These are phyloP conservation scores for Cephus runcator DNA, from an alignment of 2,888 invertebrate genomes.

Conservation along the genomic window DNA sequence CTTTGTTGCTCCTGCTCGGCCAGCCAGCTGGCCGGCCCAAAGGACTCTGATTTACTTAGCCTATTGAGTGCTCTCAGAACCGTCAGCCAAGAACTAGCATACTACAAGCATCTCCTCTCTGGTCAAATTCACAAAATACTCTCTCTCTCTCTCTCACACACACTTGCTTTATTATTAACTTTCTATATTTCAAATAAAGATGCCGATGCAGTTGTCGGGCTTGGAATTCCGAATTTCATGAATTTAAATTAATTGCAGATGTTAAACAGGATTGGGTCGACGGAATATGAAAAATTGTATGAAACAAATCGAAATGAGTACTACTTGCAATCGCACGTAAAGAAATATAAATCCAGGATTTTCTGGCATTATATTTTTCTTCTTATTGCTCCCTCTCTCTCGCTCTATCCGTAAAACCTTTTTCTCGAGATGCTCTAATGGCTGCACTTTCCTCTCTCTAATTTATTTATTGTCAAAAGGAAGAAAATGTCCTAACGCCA, in stretches of 20 bases:
- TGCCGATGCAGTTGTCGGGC: too few species aligned
- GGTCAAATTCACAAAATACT: not conserved
- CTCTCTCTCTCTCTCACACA: too few species aligned
- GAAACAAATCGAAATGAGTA: not conserved
- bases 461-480: not conserved
- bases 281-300: slow-evolving; percentile 12
- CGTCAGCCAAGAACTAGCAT: slow-evolving; percentile 43
- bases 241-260: not conserved
- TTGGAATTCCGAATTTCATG: too few species aligned
- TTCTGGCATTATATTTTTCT: not conserved
- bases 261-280: not conserved
- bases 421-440: not conserved
- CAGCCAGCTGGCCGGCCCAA: slow-evolving; percentile 42
- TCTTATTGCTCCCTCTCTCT: not conserved
- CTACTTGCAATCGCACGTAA: not conserved
- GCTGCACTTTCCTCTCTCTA: not conserved
- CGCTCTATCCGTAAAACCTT: not conserved
- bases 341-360: slow-evolving; percentile 1
- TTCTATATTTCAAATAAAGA: too few species aligned
- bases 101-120: not conserved
- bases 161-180: too few species aligned
- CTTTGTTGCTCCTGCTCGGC: slow-evolving; percentile 58
- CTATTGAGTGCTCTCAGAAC: slow-evolving; percentile 52
- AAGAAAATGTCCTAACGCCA: not conserved
- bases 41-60: slow-evolving; percentile 61